phyloP scores from a whole-genome alignment of 2,797 vertebrate genomes.

The Molossus alvarezi region DNA sequence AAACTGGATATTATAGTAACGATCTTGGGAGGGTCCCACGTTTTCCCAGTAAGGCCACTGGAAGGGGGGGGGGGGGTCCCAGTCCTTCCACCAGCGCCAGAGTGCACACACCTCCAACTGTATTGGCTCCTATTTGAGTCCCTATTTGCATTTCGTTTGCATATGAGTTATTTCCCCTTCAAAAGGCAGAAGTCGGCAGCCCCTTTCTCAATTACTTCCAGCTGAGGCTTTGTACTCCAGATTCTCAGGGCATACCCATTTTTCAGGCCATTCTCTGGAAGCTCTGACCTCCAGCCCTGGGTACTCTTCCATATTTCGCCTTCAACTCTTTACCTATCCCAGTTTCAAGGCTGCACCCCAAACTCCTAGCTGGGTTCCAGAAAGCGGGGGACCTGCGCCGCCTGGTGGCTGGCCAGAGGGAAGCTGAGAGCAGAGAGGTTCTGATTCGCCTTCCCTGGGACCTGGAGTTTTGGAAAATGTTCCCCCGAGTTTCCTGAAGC shows the following conservation, averaged over 20 bases:
- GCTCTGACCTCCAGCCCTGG: neutral
- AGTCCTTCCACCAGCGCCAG: neutral
- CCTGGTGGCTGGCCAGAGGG: conserved; percentile 60
- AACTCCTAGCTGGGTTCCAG: neutral
- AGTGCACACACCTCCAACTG: neutral
- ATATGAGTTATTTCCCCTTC: conserved; percentile 46
- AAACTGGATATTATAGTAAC: neutral
- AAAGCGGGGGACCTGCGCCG: conserved; percentile 58
- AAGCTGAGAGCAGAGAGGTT: conserved; percentile 4
- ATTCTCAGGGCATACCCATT: neutral
- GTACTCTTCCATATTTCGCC: neutral
- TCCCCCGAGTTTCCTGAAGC: conserved; percentile 84
- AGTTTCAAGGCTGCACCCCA: neutral
- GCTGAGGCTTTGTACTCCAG: neutral
- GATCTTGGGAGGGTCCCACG: neutral
- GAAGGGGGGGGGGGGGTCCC: neutral
- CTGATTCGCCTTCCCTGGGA: conserved; percentile 55
- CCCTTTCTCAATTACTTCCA: neutral
- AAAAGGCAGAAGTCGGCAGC: neutral
- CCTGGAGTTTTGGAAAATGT: conserved; percentile 85
- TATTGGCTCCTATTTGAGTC: neutral
- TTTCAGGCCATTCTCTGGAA: neutral
- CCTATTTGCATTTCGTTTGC: conserved; percentile 59
- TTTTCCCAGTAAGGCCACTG: neutral
- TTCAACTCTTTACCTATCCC: neutral